Evolutionary conservation across 2,888 invertebrate genomes (phyloP), one percentile per base, ranked within the genome.

Genomic region (Eugnorisma glareosa): DNA sequence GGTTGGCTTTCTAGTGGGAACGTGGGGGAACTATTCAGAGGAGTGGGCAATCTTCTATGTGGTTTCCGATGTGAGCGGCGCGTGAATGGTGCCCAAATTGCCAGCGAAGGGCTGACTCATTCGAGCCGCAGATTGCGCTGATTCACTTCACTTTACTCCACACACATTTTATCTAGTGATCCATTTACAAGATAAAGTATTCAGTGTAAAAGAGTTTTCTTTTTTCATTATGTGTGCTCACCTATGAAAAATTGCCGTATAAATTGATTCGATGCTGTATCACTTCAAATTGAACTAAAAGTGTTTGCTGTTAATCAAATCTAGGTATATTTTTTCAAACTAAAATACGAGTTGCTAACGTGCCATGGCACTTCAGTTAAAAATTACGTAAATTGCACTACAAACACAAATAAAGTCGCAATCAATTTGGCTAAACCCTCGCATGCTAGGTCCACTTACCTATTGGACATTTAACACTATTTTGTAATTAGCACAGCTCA

Each of bases 41-140:
- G 89, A 92, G 92, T 91, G 93, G 92, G 91, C 91, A 92, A 94
- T 93, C 93, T 93, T 94, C 93, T 92, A 90, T 94, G 93, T 92
- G 94, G 94, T 93, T 95, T 95, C 94, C 95, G 94, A 93, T 93
- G 92, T 90, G 92, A 92, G 89, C 90, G 89, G 79, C 87, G 86
- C 88, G 86, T 95, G 95, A 96, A 95, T 95, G 90, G 95, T 91
- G 91, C 86, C 93, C 91, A 96, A 95, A 95, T 96, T 96, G 94
- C 93, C 90, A 91, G 90, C 90, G 93, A 94, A 94, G 93, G 92
- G 93, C 93, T 93, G 94, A 94, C 91, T 94, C 94, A 94, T 93
- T 93, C 93, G 86, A 90, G 85, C 87, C 89, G 80, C 91, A 93
- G 92, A 94, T 94, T 94, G 92, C 93, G 90, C 88, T 92, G 92